Base-by-base conservation (phyloP, 2,797 vertebrate genomes). In the Leptodactylus fallax region DNA sequence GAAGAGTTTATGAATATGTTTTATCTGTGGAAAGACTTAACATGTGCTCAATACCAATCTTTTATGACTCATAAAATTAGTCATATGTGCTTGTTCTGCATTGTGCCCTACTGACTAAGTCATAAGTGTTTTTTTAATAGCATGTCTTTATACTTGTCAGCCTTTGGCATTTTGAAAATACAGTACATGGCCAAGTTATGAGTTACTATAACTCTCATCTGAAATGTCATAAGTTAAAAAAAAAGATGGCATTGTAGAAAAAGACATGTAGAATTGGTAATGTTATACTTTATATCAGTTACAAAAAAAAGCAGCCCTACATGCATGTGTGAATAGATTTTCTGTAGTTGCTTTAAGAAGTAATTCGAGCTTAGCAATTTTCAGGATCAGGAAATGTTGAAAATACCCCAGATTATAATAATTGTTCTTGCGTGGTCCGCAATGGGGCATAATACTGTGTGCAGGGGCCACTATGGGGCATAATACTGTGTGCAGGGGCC, bases 61-160 rank as follows among this genome's bases (percentile, higher is more conserved):
- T 77, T 51, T 77, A 53, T 78, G 76, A 78, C 76, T 56, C 76
- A 78, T 27, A 78, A n/a, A 76, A 49, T 49, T 76, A 76, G 72
- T 78, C 76, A 78, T 78, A 56, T 56, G 76, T 78, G 76, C 76
- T 55, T 23, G 51, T 25, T 78, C 53, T 78, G n/a, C 14, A 56
- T 13, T 9, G 51, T 55, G n/a, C 23, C 51, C n/a, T 25, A 25
- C n/a, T 78, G 51, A 78, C 51, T 78, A 77, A 77, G 11, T 21
- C n/a, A 74, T 21, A 2, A 78, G 14, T 16, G n/a, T 25, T 12
- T 23, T 78, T 25, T 55, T 56, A 56, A 51, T 53, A 56, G 23
- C n/a, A 79, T 25, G 7, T 79, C 53, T 56, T 79, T 10, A 23
- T 53, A 79, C 74, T 79, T 78, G n/a, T 27, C 72, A 19, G 16